Percentiles rank a stretch among this genome's conserved stretches.
Conservation (phyloP, 2,888 invertebrate species). For the Drosophila setosimentum region DNA sequence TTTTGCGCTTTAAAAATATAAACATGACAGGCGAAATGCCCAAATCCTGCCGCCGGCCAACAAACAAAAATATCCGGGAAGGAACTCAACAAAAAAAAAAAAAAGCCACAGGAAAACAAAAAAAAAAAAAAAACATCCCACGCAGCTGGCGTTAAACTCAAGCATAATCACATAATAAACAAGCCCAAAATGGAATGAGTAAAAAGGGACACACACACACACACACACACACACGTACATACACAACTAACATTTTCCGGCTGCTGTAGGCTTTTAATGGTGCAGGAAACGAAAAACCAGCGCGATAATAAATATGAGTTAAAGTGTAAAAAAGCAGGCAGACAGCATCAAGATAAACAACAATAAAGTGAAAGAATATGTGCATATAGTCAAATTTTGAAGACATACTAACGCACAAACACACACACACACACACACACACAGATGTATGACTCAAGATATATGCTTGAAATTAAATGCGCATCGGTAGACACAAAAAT, state of each 20-base stretch:
- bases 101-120: slow-evolving; percentile 1
- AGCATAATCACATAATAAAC: slow-evolving; percentile 80
- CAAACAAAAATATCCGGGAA: slow-evolving; percentile 45
- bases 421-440: slow-evolving; percentile 10
- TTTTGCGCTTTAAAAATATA: slow-evolving; percentile 56
- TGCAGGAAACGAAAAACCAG: slow-evolving; percentile 53
- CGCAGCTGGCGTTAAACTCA: slow-evolving; percentile 62
- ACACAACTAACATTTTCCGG: slow-evolving; percentile 21
- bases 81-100: slow-evolving; percentile 13
- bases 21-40: slow-evolving; percentile 58
- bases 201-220: slow-evolving; percentile 24
- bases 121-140: slow-evolving; percentile 25
- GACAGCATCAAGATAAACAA: slow-evolving; percentile 71
- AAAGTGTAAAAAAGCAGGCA: slow-evolving; percentile 63
- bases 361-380: slow-evolving; percentile 46
- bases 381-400: slow-evolving; percentile 36
- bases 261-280: slow-evolving; percentile 63
- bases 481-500: slow-evolving; percentile 35
- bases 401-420: slow-evolving; percentile 10
- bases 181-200: slow-evolving; percentile 42
- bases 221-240: slow-evolving; percentile 4
- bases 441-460: slow-evolving; percentile 28
- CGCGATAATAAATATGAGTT: slow-evolving; percentile 77
- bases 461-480: slow-evolving; percentile 67
- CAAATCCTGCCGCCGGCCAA: slow-evolving; percentile 66